Conservation (phyloP, 2,797 vertebrate species). For the Diglossa cyanea region DNA sequence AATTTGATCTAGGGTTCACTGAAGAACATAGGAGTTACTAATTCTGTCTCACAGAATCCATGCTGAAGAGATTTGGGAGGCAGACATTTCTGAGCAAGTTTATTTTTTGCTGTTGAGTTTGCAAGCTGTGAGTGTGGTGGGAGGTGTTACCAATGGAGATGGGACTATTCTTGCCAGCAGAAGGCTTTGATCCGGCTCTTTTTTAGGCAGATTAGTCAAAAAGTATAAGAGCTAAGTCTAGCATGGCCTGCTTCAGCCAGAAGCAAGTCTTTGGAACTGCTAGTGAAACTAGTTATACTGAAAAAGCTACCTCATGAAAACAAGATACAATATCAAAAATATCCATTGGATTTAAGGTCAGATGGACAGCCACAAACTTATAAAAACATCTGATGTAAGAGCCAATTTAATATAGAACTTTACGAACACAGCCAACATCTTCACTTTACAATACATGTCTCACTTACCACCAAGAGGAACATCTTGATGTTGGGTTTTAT, state of each 20-base stretch:
- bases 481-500: slow-evolving; percentile 93
- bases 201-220: background rate
- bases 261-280: background rate
- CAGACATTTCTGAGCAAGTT: background rate
- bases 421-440: background rate
- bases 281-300: background rate
- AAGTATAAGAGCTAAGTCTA: background rate
- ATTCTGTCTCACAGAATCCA: background rate
- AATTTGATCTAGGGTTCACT: background rate
- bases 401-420: background rate
- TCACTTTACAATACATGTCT: background rate
- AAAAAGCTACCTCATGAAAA: background rate
- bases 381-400: background rate
- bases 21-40: background rate
- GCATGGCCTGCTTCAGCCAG: background rate
- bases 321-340: background rate
- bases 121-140: background rate
- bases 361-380: background rate
- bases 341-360: background rate
- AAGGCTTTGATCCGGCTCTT: background rate
- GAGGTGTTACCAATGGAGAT: background rate
- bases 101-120: background rate
- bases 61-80: background rate
- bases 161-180: background rate
- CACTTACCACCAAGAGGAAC: slow-evolving; percentile 89